Evolutionary conservation across 2,888 invertebrate genomes (phyloP).

Genomic region (Hyposoter didymator): DNA sequence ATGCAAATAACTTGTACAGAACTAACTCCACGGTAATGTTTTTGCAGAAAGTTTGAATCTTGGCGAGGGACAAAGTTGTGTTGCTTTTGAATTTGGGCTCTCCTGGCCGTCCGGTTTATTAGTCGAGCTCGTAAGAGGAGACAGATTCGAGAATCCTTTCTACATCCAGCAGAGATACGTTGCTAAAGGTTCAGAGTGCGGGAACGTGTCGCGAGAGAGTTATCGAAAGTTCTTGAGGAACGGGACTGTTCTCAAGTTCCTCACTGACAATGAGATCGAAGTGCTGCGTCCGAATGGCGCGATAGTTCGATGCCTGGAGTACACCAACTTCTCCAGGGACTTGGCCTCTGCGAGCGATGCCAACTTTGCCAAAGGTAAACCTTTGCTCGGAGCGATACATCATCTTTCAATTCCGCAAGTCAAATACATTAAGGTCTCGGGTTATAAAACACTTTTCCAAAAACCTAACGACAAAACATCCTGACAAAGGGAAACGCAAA

Average conservation of each 20-base stretch:
- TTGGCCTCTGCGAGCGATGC: constrained; percentile 21
- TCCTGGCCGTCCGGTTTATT: constrained; percentile 78
- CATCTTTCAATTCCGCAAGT: constrained; percentile 31
- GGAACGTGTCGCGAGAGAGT: constrained; percentile 62
- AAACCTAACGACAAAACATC: constrained; percentile 12
- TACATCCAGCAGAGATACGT: constrained; percentile 78
- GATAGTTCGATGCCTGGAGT: constrained; percentile 74
- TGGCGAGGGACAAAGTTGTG: constrained; percentile 8
- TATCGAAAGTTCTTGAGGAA: constrained; percentile 79
- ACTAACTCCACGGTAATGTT: background rate
- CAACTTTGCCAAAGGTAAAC: constrained; percentile 60
- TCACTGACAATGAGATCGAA: constrained; percentile 75
- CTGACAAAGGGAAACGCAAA: constrained; percentile 39
- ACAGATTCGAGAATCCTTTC: constrained; percentile 74
- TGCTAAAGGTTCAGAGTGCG: constrained; percentile 68
- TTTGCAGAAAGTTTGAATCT: constrained; percentile 12
- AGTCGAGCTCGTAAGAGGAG: constrained; percentile 73
- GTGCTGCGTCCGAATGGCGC: constrained; percentile 78
- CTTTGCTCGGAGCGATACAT: constrained; percentile 5
- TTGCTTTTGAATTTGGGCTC: constrained; percentile 70
- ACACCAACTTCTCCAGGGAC: constrained; percentile 58
- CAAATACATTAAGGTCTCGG: constrained; percentile 4
- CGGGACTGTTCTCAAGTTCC: constrained; percentile 80
- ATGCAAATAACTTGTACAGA: background rate
- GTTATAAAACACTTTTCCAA: constrained; percentile 34